Conservation (phyloP, 2,888 invertebrate species). For the Thereva unica region DNA sequence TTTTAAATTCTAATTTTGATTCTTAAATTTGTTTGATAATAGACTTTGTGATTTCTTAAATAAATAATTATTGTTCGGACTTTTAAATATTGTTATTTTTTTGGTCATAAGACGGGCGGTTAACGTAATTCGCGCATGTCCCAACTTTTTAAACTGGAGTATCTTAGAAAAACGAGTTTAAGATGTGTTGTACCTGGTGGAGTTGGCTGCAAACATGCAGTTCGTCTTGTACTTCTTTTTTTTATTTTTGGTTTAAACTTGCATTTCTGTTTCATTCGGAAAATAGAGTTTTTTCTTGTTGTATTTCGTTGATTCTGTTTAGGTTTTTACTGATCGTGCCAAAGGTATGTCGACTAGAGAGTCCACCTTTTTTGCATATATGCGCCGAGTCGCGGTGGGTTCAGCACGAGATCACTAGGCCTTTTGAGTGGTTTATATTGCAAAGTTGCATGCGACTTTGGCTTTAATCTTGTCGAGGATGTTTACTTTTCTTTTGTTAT, state of each 20-base stretch:
- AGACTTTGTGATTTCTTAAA: no score
- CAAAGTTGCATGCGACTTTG: slow-evolving; percentile 28
- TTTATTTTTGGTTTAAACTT: no score
- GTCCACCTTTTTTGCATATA: slow-evolving; percentile 22
- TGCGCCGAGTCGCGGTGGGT: slow-evolving; percentile 7
- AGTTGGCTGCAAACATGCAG: slow-evolving; percentile 21
- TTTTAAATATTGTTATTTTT: no score
- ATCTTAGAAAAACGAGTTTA: slow-evolving; percentile 19
- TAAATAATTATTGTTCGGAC: no score
- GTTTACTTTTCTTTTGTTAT: slow-evolving; percentile 8
- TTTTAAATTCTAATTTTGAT: no score
- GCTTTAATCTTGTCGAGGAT: slow-evolving; percentile 22
- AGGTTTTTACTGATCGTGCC: slow-evolving; percentile 31
- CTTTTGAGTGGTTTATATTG: slow-evolving; percentile 22
- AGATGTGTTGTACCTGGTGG: slow-evolving; percentile 24
- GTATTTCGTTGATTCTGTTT: slow-evolving; percentile 27
- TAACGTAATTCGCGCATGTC: no score
- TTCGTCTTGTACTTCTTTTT: slow-evolving; percentile 6
- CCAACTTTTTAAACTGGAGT: no score
- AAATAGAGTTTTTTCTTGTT: no score
- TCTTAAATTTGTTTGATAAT: no score
- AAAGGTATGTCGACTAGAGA: slow-evolving; percentile 29
- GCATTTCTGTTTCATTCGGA: no score
- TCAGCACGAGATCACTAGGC: slow-evolving; percentile 35
- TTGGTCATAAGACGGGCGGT: no score